Conservation (phyloP, 2,888 invertebrate genomes). For the Pterostichus niger region DNA sequence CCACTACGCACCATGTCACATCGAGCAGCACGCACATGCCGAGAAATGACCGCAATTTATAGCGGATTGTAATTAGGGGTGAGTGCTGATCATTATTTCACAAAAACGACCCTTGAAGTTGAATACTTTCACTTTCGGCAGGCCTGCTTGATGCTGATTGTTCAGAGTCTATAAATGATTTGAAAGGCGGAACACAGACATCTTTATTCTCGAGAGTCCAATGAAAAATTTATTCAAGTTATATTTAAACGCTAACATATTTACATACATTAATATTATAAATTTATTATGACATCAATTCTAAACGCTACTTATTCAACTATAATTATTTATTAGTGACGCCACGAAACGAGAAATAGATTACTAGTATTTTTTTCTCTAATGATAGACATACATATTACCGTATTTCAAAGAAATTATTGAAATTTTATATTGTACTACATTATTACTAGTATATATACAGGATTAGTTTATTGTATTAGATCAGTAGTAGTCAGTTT, state of each 20-base stretch:
- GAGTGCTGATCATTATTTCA: constrained; percentile 59
- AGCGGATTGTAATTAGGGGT: constrained; percentile 55
- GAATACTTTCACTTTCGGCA: constrained; percentile 33
- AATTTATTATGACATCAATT: too few species aligned
- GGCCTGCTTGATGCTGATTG: constrained; percentile 15
- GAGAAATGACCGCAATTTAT: constrained; percentile 63
- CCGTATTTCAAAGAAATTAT: too few species aligned
- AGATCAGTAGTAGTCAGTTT: too few species aligned
- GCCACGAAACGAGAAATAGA: too few species aligned
- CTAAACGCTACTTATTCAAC: too few species aligned
- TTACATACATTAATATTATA: too few species aligned
- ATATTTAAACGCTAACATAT: not conserved
- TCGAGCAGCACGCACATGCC: constrained; percentile 36
- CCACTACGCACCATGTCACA: constrained; percentile 6
- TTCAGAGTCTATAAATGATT: constrained; percentile 20
- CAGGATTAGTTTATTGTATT: too few species aligned
- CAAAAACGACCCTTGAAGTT: constrained; percentile 28
- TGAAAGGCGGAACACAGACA: not conserved
- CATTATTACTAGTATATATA: too few species aligned
- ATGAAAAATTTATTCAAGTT: not conserved
- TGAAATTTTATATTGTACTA: too few species aligned
- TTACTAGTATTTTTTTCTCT: too few species aligned
- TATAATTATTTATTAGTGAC: too few species aligned
- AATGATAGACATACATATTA: too few species aligned
- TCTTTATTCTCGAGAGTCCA: not conserved